Conservation (phyloP, 2,113 vertebrate genomes). For the Isurus oxyrinchus region DNA sequence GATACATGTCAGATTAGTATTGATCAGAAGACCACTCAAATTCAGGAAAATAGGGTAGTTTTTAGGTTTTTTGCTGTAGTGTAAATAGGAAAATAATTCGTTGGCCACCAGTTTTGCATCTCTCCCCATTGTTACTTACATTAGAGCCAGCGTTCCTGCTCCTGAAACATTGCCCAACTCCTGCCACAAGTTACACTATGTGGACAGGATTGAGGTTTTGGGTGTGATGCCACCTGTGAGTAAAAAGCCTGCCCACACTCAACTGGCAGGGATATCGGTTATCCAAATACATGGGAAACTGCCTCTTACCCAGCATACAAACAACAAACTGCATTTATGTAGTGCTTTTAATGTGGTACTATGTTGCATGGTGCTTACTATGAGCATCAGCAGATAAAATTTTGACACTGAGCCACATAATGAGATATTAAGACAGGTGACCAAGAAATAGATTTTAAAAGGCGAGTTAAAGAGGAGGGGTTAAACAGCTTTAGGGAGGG, state of each 20-base stretch:
- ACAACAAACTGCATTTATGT: neutral
- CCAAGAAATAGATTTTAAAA: neutral
- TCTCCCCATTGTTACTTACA: neutral
- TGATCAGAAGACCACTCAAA: neutral
- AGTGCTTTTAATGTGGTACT: neutral
- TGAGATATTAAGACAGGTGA: neutral
- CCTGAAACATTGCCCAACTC: neutral
- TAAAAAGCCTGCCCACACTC: neutral
- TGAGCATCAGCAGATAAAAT: neutral
- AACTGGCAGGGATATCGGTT: neutral
- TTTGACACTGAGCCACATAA: neutral
- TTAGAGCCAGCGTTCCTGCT: neutral
- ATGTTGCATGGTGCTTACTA: neutral
- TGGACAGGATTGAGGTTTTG: neutral
- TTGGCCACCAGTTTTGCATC: neutral
- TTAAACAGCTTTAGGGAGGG: neutral
- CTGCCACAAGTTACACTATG: neutral
- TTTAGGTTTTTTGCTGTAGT: neutral
- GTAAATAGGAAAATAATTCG: neutral
- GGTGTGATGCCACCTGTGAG: neutral
- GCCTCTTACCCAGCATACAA: neutral
- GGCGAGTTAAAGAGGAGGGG: neutral
- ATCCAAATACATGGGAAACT: neutral
- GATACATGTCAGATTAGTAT: neutral
- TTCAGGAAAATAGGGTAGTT: neutral